Evolutionary conservation across 2,797 vertebrate species (phyloP).

Genomic region (Gadopsis marmoratus): DNA sequence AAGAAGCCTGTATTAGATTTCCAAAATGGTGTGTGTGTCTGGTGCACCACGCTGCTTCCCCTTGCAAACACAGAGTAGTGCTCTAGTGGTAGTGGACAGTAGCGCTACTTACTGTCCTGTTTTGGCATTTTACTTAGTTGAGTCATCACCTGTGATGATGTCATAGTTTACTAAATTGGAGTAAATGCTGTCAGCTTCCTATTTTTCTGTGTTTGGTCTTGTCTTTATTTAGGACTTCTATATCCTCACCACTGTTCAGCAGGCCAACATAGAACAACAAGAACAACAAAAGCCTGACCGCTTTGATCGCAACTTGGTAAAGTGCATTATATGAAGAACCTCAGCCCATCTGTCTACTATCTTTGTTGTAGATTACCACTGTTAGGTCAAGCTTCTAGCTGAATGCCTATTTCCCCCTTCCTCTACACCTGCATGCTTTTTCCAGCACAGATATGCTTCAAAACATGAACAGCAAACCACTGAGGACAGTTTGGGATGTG

Average conservation of each 20-base stretch:
- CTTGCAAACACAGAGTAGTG: background rate
- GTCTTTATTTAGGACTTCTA: background rate
- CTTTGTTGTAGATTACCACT: background rate
- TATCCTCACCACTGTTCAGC: background rate
- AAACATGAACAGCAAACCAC: background rate
- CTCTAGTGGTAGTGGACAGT: no score
- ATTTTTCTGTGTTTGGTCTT: background rate
- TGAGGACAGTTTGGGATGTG: background rate
- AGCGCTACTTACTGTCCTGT: no score
- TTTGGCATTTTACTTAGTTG: background rate
- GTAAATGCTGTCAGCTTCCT: background rate
- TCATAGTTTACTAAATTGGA: no score
- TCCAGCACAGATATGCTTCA: background rate
- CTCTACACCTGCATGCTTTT: no score
- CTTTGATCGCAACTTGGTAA: background rate
- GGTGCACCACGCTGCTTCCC: background rate
- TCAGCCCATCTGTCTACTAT: background rate
- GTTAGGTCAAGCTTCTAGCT: background rate
- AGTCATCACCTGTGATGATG: no score
- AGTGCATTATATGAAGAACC: background rate
- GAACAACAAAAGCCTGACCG: background rate
- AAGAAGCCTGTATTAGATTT: background rate
- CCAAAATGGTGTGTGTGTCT: background rate
- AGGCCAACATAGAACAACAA: background rate
- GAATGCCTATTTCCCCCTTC: background rate